Conservation (phyloP, 2,113 vertebrate genomes). For the Dermatemys mawii region DNA sequence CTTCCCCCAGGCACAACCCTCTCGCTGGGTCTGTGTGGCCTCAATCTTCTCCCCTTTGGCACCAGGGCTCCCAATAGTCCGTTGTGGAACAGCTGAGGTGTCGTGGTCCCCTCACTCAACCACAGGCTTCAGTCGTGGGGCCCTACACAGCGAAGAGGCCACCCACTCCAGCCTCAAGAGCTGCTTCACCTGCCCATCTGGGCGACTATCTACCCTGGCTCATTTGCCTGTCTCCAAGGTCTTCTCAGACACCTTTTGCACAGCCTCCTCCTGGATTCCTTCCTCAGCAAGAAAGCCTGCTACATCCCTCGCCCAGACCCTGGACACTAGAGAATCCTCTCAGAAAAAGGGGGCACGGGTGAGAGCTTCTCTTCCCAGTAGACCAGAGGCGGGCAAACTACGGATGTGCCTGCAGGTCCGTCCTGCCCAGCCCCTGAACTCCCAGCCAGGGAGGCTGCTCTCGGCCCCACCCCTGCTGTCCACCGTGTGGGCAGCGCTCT, state of each 20-base stretch:
- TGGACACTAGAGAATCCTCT: not conserved
- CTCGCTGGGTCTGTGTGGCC: not conserved
- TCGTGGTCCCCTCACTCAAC: not conserved
- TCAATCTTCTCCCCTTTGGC: not conserved
- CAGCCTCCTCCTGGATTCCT: not conserved
- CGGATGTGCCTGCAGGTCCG: no score
- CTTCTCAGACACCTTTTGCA: not conserved
- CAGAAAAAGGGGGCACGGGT: not conserved
- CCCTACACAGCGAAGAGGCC: not conserved
- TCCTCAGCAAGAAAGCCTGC: not conserved
- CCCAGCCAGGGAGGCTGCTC: no score
- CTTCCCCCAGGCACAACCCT: not conserved
- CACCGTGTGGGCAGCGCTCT: no score
- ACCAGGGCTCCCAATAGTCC: not conserved
- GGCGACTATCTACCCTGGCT: not conserved
- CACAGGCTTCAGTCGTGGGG: not conserved
- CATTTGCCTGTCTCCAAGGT: not conserved
- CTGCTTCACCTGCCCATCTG: not conserved
- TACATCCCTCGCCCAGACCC: not conserved
- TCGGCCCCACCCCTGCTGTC: no score
- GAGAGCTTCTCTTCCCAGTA: not conserved
- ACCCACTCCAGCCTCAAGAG: not conserved
- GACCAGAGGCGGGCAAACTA: no score
- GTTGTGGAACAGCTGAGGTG: not conserved
- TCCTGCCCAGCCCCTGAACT: no score